Evolutionary conservation across 2,888 invertebrate species (phyloP), one percentile per base, ranked within the genome.

Genomic region (Lochmaea crataegi): DNA sequence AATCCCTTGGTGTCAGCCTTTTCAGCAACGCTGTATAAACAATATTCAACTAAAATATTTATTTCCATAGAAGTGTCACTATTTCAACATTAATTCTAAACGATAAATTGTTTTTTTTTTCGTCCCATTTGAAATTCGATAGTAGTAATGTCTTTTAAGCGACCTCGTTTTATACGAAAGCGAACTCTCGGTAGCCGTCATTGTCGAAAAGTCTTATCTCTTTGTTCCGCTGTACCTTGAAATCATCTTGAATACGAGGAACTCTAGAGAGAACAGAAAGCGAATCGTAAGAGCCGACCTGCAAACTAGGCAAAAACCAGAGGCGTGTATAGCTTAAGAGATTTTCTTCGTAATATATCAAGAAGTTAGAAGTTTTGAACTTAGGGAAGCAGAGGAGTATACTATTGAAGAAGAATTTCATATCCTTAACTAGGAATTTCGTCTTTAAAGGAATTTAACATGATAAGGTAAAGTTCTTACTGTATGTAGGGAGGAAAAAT

Each of bases 151-250:
- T 32, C 26, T n/a, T 48, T 48, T 12, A 14, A 48, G 48, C 12
- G n/a, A 48, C 48, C 14, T 48, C 48, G 48, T 12, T n/a, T 12
- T 48, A 3, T 48, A 12, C n/a, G 48, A 14, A 48, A 48, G n/a
- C 48, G 12, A 48, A 48, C 4, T 5, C n/a, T 48, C 14, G n/a
- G 48, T 48, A 48, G 48, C 48, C 48, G 48, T 48, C 56, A 22
- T 56, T 56, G 18, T 56, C 56, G 56, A 63, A 63, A 63, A 18
- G 16, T 22, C 63, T 26, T 18, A 63, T 63, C 63, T 42, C 63
- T 32, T 63, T 63, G 63, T 63, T 63, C 63, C 63, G 63, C 16
- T 41, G 12, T 48, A 63, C 42, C 63, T 38, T 18, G 63, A 63
- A 63, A 63, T 56, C 22, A 22, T 56, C 18, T 22, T 22, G 56